Evolutionary conservation across 2,888 invertebrate species (phyloP).

Genomic region (Hirtodrosophila alboralis): DNA sequence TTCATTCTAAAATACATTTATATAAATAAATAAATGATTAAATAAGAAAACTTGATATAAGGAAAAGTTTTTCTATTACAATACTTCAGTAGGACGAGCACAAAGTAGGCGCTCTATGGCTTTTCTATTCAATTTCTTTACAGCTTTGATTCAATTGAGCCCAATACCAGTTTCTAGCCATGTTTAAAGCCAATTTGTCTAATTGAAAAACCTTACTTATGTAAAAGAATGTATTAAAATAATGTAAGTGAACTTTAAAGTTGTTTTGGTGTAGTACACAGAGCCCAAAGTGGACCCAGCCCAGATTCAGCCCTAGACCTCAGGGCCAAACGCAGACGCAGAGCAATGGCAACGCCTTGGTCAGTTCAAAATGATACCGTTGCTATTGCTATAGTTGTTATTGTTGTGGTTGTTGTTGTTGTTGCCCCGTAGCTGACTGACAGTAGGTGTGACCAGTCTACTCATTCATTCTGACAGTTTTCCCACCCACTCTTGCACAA

Average conservation of each 20-base stretch:
- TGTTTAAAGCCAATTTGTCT: conserved; percentile 48
- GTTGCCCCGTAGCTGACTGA: conserved; percentile 74
- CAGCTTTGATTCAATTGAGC: conserved; percentile 9
- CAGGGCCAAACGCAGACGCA: conserved; percentile 26
- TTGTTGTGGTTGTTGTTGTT: conserved; percentile 24
- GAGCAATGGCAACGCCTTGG: conserved; percentile 69
- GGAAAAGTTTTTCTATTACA: no score
- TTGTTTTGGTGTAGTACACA: conserved; percentile 22
- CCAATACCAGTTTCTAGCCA: conserved; percentile 18
- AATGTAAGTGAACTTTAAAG: conserved; percentile 51
- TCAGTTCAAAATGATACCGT: conserved; percentile 59
- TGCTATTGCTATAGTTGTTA: conserved; percentile 17
- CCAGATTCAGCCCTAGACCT: conserved; percentile 7
- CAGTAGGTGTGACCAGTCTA: conserved; percentile 82
- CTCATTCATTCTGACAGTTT: conserved; percentile 83
- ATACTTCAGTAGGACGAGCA: no score
- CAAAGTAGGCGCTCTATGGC: no score
- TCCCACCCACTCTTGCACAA: conserved; percentile 81
- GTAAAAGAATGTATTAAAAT: conserved; percentile 32
- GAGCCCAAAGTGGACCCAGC: conserved; percentile 10
- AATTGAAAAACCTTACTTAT: conserved; percentile 55
- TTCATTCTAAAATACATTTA: no score
- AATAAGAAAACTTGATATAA: no score
- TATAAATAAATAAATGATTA: no score
- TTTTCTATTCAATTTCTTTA: neutral